Base-by-base conservation (phyloP, 2,113 vertebrate species). In the Melospiza georgiana region DNA sequence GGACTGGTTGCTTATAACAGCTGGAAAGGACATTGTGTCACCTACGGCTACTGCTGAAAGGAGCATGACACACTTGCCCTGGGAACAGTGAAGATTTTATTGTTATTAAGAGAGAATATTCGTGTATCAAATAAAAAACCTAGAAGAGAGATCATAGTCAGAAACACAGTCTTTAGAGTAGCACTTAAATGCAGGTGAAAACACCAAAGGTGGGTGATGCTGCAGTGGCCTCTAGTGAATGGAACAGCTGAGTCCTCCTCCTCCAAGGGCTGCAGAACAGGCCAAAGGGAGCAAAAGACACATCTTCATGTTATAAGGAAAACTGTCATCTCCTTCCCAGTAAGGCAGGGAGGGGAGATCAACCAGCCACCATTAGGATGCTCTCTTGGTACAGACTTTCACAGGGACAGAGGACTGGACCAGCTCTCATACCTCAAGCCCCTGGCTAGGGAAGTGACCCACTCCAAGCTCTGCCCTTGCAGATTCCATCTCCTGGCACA, bases 301-400 rank as follows among this genome's bases (percentile, higher is more conserved):
- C 1, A 58, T 28, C 55, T 65, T 57, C n/a, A 15, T 0, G 0
- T 33, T 23, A 33, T 22, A 69, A 78, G 12, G 19, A 69, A 51
- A 89, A 43, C 20, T 51, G 39, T 30, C 14, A 39, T 46, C 39
- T 89, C 11, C 20, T 59, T 43, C 39, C 31, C 31, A 63, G 14
- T 15, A 71, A 54, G 39, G 37, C 27, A 48, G 14, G 17, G n/a
- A 61, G 23, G 5, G 25, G 15, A 77, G 25, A 63, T 44, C 31
- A 55, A 22, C 4, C 22, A 67, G 80, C 12, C 46, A 61, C 21
- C 33, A 43, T 39, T 65, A 17, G 27, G 55, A 48, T 43, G 23
- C 55, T 69, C 18, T 61, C 63, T 73, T 57, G 9, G 22, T 57
- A 52, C 30, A 14, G 55, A 81, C 51, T 69, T 81, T 73, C 30